These are phyloP conservation scores for Radopholus similis DNA, from an alignment of 1,140 invertebrate species.

Conservation along the genomic window DNA sequence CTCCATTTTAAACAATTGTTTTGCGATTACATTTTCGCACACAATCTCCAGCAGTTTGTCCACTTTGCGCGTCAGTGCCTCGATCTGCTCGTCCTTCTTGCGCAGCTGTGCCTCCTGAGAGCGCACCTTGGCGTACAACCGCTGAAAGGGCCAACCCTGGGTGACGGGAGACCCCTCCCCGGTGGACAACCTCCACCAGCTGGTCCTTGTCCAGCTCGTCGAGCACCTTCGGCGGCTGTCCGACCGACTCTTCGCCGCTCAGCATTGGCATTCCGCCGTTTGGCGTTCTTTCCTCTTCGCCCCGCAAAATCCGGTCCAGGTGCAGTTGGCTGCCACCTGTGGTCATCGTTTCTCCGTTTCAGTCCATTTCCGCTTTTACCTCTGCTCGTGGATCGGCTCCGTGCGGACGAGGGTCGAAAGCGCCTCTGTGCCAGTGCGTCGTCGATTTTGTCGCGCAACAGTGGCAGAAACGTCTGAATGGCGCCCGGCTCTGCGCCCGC, in stretches of 20 bases:
- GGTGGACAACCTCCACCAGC: slow-evolving; percentile 1
- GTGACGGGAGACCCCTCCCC: neutral
- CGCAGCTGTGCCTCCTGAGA: slow-evolving; percentile 4
- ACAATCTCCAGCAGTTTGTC: slow-evolving; percentile 24
- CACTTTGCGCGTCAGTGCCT: slow-evolving; percentile 1
- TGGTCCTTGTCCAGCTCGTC: slow-evolving; percentile 24
- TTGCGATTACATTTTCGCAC: neutral
- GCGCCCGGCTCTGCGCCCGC: slow-evolving; percentile 14
- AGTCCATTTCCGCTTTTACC: neutral
- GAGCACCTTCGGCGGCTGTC: slow-evolving; percentile 5
- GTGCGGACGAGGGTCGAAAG: slow-evolving; percentile 7
- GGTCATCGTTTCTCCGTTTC: neutral
- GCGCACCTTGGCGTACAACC: slow-evolving; percentile 15
- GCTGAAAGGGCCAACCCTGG: slow-evolving; percentile 2
- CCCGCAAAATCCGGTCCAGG: neutral
- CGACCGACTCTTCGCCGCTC: neutral
- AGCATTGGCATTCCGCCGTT: neutral
- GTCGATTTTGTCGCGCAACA: slow-evolving; percentile 18
- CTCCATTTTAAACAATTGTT: slow-evolving; percentile 14
- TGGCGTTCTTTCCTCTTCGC: no score
- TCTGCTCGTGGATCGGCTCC: slow-evolving; percentile 18
- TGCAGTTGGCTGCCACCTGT: neutral
- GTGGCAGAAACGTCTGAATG: slow-evolving; percentile 9
- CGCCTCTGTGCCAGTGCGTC: slow-evolving; percentile 10
- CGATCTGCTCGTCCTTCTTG: slow-evolving; percentile 26